A percentile compares a stretch with the other conserved stretches of the same genome.
These are phyloP conservation scores for Sorex araneus DNA, from an alignment of 2,113 vertebrate species.

Conservation along the genomic window DNA sequence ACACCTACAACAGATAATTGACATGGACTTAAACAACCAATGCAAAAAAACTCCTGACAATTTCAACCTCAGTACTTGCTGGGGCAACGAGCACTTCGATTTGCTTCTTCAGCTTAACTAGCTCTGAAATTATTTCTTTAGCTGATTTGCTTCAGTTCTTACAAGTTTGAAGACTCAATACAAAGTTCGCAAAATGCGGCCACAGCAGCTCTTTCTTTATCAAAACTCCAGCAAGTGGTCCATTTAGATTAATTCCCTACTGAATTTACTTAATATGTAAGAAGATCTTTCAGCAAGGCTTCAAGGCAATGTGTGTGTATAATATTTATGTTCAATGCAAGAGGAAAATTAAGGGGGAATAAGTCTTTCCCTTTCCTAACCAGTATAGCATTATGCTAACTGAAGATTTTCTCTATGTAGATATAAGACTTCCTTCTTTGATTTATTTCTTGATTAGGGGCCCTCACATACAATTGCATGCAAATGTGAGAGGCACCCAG, in stretches of 20 bases:
- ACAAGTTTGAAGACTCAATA: background rate
- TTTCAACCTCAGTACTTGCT: conserved; percentile 11
- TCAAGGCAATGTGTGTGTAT: background rate
- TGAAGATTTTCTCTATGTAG: conserved; percentile 41
- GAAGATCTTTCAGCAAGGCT: conserved; percentile 80
- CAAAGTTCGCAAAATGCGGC: conserved; percentile 77
- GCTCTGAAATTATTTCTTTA: conserved; percentile 44
- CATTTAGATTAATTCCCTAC: conserved; percentile 63
- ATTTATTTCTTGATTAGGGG: conserved; percentile 76
- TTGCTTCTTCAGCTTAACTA: background rate
- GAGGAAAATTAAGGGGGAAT: conserved; percentile 71
- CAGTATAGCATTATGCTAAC: conserved; percentile 58
- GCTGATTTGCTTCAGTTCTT: conserved; percentile 2
- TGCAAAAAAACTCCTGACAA: background rate
- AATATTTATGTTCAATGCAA: background rate
- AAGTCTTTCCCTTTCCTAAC: conserved; percentile 76
- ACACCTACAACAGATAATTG: conserved; percentile 19
- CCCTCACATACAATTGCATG: conserved; percentile 62
- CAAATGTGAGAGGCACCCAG: conserved; percentile 74
- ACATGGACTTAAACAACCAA: background rate
- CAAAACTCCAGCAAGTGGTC: conserved; percentile 80
- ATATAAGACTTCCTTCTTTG: conserved; percentile 78
- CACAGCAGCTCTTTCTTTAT: conserved; percentile 76
- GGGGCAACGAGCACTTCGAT: background rate
- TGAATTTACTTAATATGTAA: conserved; percentile 77